Percentiles rank a stretch among this genome's conserved stretches.
Conservation (phyloP, 2,888 invertebrate genomes). For the Calameuta filiformis region DNA sequence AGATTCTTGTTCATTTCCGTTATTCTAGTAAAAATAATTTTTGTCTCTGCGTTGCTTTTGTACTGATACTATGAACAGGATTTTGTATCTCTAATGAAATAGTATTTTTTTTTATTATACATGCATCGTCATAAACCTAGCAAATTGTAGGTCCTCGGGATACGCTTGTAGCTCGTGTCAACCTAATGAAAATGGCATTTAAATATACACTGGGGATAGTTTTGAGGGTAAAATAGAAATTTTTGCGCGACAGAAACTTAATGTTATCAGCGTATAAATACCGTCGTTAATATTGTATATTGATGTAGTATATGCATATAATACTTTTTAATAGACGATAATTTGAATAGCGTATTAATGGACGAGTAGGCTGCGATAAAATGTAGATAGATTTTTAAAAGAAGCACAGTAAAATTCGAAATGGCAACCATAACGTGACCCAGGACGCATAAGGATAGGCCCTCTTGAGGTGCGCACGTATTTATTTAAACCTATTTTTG, state of each 20-base stretch:
- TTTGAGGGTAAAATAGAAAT: not conserved
- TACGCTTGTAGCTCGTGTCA: no score
- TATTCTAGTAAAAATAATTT: not conserved
- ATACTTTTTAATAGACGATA: no score
- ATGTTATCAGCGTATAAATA: no score
- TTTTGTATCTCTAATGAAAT: not conserved
- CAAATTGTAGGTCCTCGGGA: no score
- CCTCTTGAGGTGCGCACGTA: conserved; percentile 18
- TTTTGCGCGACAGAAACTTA: no score
- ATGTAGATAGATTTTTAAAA: not conserved
- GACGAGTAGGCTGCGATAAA: not conserved
- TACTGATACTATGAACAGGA: not conserved
- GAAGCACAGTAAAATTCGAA: not conserved
- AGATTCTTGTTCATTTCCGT: not conserved
- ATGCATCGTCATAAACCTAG: not conserved
- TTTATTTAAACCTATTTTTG: conserved; percentile 51
- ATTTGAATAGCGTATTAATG: no score
- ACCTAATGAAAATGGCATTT: no score
- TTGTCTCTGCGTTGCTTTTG: not conserved
- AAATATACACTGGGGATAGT: not conserved
- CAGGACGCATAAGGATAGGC: not conserved
- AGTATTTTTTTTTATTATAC: not conserved
- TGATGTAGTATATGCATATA: no score
- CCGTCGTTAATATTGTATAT: no score
- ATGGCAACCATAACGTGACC: not conserved